Evolutionary conservation across 37 sponge, comb jelly and placozoan genomes (phyloP), one percentile per base, ranked within the genome.

Genomic region (Theonella swinhoei): DNA sequence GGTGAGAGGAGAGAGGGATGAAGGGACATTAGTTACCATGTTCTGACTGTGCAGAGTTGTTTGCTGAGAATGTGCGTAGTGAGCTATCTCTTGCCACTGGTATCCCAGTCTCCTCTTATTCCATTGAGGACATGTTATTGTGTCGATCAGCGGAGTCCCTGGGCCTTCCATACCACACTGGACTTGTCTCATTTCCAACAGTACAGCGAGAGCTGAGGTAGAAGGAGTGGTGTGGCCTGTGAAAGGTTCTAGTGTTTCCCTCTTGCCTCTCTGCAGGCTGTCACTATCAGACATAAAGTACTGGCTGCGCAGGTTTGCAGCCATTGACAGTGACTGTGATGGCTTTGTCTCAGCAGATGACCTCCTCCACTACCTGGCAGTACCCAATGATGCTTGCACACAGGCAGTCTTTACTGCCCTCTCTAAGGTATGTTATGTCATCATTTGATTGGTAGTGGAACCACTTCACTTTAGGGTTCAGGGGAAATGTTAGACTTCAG

Each of bases 41-140:
- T n/a, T n/a, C n/a, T 14, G 54, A 17, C 54, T 47, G 11, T 47
- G 11, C 14, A 47, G 54, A 47, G 9, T 43, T 89, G 30, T 89
- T 47, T 83, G 80, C 84, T 59, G 75, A 74, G 38, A 78, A 89
- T 72, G 89, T 89, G 30, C 79, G 67, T 43, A 34, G 39, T 0
- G 17, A 38, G 28, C 43, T 87, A 9, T 77, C 11, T 40, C 82
- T 83, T 28, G 39, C 78, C 31, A 64, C 59, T 20, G 74, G 73
- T 25, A 36, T 82, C 42, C 78, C 72, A 34, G 1, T 23, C 20
- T 39, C 74, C 8, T 29, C 24, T 23, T 72, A 84, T 24, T 26
- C 80, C 7, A 1, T 89, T 8, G 89, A 89, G 43, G 89, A 89
- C 35, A 24, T 78, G n/a, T 28, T 77, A 0, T 34, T 89, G 26